Evolutionary conservation across 1,140 invertebrate species (phyloP).

Genomic region (Stegodyphus mimosarum): DNA sequence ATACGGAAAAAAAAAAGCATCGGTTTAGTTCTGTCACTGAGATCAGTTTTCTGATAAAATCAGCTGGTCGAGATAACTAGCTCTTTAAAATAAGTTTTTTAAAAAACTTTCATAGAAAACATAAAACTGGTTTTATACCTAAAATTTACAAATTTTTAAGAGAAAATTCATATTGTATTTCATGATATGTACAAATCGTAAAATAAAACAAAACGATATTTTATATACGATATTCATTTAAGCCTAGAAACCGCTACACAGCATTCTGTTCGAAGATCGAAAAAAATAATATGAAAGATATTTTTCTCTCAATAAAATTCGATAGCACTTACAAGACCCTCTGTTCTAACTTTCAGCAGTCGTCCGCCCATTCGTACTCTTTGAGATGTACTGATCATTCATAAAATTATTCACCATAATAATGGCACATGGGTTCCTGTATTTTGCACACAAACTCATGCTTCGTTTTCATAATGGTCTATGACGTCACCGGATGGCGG

Average conservation of each 20-base stretch:
- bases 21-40: no score
- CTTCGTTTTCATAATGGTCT: slow-evolving; percentile 40
- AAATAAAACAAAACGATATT: neutral
- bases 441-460: slow-evolving; percentile 55
- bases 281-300: neutral
- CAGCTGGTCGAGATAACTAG: no score
- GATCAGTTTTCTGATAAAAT: no score
- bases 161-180: no score
- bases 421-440: slow-evolving; percentile 44
- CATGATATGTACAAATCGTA: neutral
- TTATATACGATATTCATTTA: neutral
- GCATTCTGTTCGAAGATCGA: neutral
- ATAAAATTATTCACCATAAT: neutral
- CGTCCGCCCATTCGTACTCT: slow-evolving; percentile 3
- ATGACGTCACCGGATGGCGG: slow-evolving; percentile 60
- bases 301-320: neutral
- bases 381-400: slow-evolving; percentile 3
- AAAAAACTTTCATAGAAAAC: no score
- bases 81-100: no score
- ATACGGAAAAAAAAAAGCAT: no score
- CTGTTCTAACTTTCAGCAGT: slow-evolving; percentile 6
- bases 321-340: slow-evolving; percentile 29
- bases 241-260: slow-evolving; percentile 24
- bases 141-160: no score
- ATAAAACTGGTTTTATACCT: no score